Conservation (phyloP, 2,113 vertebrate genomes). For the Tricholaema leucomelas region DNA sequence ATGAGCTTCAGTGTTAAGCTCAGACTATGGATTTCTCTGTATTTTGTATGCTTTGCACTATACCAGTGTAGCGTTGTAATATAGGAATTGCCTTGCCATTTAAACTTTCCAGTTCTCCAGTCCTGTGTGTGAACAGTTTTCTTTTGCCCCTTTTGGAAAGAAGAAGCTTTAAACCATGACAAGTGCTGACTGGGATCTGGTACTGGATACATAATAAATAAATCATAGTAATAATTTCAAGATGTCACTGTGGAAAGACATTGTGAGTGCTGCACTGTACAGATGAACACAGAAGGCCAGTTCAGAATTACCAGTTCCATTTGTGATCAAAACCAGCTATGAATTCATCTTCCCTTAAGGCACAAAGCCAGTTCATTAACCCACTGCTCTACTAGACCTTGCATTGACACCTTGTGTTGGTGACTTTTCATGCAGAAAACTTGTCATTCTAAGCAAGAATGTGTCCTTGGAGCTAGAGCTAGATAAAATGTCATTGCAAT, state of each 20-base stretch:
- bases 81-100: no score
- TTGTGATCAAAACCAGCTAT: conserved; percentile 11
- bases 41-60: no score
- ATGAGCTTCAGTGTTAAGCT: no score
- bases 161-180: no score
- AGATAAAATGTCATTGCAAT: conserved; percentile 52
- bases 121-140: no score
- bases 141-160: no score
- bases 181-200: background rate
- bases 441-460: conserved; percentile 11
- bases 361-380: background rate
- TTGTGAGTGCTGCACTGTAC: background rate
- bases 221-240: background rate
- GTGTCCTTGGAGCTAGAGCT: conserved; percentile 34
- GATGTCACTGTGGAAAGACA: background rate
- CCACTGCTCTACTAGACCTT: background rate
- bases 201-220: background rate
- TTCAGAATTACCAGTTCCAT: background rate
- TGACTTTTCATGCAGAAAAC: conserved; percentile 11
- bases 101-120: no score
- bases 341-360: background rate
- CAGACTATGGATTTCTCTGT: no score
- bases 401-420: background rate
- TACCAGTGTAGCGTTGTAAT: no score
- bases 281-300: background rate